These are phyloP conservation scores for Danio kyathit DNA, from an alignment of 2,797 vertebrate genomes.

Conservation along the genomic window DNA sequence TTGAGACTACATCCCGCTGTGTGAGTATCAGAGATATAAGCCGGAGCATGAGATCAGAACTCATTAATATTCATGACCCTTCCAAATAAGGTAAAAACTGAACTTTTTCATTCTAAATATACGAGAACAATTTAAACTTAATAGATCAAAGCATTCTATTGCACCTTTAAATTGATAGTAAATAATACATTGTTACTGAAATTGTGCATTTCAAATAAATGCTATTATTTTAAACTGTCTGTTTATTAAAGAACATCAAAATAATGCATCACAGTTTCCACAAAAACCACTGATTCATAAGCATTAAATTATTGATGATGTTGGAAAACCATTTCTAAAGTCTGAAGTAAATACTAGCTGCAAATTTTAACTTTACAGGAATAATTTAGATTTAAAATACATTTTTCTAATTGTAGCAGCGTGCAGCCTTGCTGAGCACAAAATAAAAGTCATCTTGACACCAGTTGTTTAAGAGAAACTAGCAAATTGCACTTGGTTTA, in stretches of 20 bases:
- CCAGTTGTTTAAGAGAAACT: background rate
- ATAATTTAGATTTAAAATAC: background rate
- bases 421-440: background rate
- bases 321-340: background rate
- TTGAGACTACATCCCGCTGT: too few species aligned
- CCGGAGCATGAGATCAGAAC: too few species aligned
- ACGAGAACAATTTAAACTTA: too few species aligned
- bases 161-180: background rate
- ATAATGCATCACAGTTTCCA: background rate
- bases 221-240: background rate
- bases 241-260: background rate
- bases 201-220: background rate
- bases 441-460: background rate
- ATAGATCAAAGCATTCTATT: too few species aligned
- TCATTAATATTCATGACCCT: too few species aligned
- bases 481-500: background rate
- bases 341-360: background rate
- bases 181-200: background rate
- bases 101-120: too few species aligned
- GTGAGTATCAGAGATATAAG: too few species aligned
- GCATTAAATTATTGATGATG: background rate
- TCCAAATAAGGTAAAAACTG: too few species aligned
- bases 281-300: background rate
- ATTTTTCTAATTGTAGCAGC: too few species aligned
- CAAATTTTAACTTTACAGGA: background rate